Evolutionary conservation across 2,888 invertebrate species (phyloP).

Genomic region (Pseudococcus jackbeardsleyi): DNA sequence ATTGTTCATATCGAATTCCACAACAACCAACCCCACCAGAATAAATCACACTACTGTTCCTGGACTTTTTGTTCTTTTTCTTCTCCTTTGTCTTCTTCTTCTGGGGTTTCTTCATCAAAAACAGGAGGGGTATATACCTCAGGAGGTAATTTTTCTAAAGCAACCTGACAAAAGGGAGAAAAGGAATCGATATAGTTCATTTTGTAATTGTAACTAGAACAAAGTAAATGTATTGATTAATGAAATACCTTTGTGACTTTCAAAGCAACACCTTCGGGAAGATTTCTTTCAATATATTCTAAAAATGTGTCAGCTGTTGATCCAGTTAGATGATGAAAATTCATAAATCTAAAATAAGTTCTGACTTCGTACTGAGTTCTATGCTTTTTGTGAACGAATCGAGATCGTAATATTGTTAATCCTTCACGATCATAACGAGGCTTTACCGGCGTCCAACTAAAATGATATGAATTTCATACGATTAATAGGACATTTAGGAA

Average conservation of each 20-base stretch:
- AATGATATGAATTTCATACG: conserved; percentile 68
- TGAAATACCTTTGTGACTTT: conserved; percentile 82
- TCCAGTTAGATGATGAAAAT: conserved; percentile 88
- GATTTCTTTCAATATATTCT: conserved; percentile 95
- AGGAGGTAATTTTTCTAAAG: conserved; percentile 74
- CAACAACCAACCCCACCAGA: no score
- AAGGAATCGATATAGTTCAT: no score
- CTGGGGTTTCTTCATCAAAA: not conserved
- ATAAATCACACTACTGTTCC: not conserved
- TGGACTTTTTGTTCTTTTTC: not conserved
- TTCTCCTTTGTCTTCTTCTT: not conserved
- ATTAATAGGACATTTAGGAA: not conserved
- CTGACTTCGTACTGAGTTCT: conserved; percentile 95
- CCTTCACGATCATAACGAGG: conserved; percentile 79
- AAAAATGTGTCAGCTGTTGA: conserved; percentile 95
- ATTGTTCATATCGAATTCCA: not conserved
- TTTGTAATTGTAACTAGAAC: no score
- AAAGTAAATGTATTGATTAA: no score
- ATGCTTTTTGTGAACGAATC: conserved; percentile 93
- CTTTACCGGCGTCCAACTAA: conserved; percentile 81
- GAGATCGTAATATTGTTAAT: conserved; percentile 84
- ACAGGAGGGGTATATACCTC: conserved; percentile 73
- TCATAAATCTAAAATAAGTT: conserved; percentile 89
- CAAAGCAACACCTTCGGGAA: conserved; percentile 97
- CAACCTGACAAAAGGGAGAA: conserved; percentile 67